Percentiles rank a stretch among this genome's conserved stretches.
These are phyloP conservation scores for Eristalinus sepulchralis DNA, from an alignment of 2,888 invertebrate species.

Conservation along the genomic window DNA sequence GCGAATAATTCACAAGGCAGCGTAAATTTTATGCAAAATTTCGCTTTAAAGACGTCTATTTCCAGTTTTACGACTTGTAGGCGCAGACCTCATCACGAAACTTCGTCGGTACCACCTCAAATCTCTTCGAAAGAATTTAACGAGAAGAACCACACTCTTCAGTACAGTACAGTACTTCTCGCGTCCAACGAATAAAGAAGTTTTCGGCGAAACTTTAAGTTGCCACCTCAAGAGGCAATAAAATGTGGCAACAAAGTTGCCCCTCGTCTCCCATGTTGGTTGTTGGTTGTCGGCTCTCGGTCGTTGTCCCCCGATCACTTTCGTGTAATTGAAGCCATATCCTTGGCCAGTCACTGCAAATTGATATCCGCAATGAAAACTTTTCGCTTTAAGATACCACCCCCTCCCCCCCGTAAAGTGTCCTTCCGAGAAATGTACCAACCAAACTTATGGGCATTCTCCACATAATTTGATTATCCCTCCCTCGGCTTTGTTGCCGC, in stretches of 20 bases:
- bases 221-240: neutral
- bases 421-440: neutral
- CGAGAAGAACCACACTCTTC: neutral
- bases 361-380: neutral
- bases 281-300: too few species aligned
- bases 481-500: neutral
- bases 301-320: neutral
- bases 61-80: neutral
- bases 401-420: neutral
- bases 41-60: neutral
- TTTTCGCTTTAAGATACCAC: neutral
- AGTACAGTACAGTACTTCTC: neutral
- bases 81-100: neutral
- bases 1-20: neutral
- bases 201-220: neutral
- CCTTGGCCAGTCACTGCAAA: neutral
- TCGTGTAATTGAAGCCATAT: neutral
- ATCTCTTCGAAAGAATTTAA: neutral
- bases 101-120: neutral
- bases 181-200: neutral
- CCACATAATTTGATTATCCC: neutral
- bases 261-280: neutral
- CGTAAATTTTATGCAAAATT: neutral
- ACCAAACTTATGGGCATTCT: neutral
- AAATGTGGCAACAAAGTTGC: neutral